Evolutionary conservation across 2,888 invertebrate genomes (phyloP).

Genomic region (Trachelus troglodyta): DNA sequence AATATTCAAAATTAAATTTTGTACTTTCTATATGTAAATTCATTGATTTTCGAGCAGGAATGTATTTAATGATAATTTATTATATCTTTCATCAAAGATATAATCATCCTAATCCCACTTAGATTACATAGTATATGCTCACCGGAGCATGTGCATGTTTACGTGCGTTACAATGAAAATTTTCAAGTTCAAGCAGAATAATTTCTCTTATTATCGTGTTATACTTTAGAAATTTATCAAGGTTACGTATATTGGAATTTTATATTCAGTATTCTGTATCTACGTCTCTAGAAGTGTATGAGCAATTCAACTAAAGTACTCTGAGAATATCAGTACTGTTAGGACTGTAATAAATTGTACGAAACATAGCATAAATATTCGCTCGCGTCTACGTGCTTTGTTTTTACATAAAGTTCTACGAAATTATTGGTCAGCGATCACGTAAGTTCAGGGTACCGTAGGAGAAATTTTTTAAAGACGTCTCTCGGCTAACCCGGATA

Average conservation of each 20-base stretch:
- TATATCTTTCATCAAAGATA: not conserved
- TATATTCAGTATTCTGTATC: not conserved
- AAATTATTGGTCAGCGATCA: not conserved
- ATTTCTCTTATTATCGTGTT: not conserved
- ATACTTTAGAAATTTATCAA: not conserved
- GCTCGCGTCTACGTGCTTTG: not conserved
- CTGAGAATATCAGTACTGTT: not conserved
- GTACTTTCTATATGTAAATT: not conserved
- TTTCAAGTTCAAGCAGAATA: not conserved
- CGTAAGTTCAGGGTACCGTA: not conserved
- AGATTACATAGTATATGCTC: not conserved
- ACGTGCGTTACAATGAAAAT: not conserved
- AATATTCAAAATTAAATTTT: not conserved
- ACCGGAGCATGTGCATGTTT: not conserved
- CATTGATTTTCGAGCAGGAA: not conserved
- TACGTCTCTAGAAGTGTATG: not conserved
- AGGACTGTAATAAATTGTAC: not conserved
- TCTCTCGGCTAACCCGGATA: not conserved
- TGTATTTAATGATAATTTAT: not conserved
- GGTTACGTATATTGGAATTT: not conserved
- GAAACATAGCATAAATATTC: not conserved
- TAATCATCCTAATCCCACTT: not conserved
- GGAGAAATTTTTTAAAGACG: not conserved
- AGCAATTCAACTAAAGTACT: not conserved
- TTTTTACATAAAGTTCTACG: not conserved